phyloP scores from a whole-genome alignment of 1,140 invertebrate species.

The Heliconius congener region DNA sequence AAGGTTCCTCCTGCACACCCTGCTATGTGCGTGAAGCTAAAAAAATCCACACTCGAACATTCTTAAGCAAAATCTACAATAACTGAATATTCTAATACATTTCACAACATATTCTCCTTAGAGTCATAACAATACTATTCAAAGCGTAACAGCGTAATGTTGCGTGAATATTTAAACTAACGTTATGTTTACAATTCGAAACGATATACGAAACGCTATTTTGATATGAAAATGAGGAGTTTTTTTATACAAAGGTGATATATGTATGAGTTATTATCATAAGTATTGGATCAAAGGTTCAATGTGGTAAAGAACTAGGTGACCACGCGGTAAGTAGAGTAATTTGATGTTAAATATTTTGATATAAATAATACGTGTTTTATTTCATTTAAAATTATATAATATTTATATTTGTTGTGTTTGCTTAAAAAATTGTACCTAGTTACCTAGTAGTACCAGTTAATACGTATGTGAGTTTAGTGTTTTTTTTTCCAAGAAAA shows the following conservation, averaged over 20 bases:
- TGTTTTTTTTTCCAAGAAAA: too few relatives aligned
- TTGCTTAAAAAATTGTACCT: too few relatives aligned
- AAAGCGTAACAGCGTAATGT: neutral
- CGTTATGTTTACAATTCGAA: neutral
- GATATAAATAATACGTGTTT: too few relatives aligned
- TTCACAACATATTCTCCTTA: neutral
- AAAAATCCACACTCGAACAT: neutral
- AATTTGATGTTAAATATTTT: too few relatives aligned
- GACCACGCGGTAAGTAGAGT: too few relatives aligned
- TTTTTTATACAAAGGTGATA: neutral
- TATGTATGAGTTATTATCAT: neutral
- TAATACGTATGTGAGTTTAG: too few relatives aligned
- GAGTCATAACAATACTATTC: neutral
- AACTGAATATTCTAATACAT: neutral
- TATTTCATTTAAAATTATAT: too few relatives aligned
- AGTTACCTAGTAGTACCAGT: too few relatives aligned
- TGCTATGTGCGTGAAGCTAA: too few relatives aligned
- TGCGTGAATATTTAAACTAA: constrained; percentile 2
- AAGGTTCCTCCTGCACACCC: too few relatives aligned
- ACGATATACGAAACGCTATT: neutral
- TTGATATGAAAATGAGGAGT: neutral
- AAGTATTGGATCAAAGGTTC: neutral
- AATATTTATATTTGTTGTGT: too few relatives aligned
- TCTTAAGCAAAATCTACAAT: neutral
- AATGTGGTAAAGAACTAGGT: neutral